Evolutionary conservation across 2,888 invertebrate species (phyloP), one percentile per base, ranked within the genome.

Genomic region (Meiosimyza decipiens): DNA sequence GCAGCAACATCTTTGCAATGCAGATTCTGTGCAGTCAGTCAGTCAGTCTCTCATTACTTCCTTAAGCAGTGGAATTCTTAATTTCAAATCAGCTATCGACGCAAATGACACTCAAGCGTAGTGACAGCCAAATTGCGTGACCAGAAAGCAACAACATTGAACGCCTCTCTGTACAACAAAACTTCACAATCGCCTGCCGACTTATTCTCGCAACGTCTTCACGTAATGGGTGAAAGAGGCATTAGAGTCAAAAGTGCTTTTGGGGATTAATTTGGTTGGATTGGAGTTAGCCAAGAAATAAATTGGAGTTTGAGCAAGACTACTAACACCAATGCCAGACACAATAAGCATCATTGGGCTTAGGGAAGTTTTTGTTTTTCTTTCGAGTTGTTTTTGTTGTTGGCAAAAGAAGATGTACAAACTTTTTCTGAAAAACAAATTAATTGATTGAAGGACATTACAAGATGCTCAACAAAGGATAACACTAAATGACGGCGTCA

Each of bases 371-470:
- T 22, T 69, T n/a, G 66, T 70, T 50, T 65, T 55, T 18, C 66
- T 71, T 52, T 55, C 54, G 70, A 16, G 62, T 55, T 62, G 73
- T 59, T n/a, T 47, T 47, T 67, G 62, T 54, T 64, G 69, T 65
- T 70, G 22, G 7, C 18, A 63, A 13, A 16, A 54, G 18, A 40
- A 40, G 40, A 40, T 9, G 50, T 50, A 60, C n/a, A 60, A 69
- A 47, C 11, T 70, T 40, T 40, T 40, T 49, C 70, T 22, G 72
- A 59, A 75, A 77, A 77, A 76, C 76, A 78, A 79, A 79, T 79
- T 78, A 79, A 79, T 79, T 79, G 78, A 79, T 79, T 79, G 77
- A 78, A 76, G 78, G 78, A 79, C 78, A 77, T 77, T 76, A 76
- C 77, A 75, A 77, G 77, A 75, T 76, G 75, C 75, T 77, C 75